A percentile compares a stretch with the other conserved stretches of the same genome.
These are phyloP conservation scores for Lasioglossum albipes DNA, from an alignment of 1,140 invertebrate species.

Conservation along the genomic window DNA sequence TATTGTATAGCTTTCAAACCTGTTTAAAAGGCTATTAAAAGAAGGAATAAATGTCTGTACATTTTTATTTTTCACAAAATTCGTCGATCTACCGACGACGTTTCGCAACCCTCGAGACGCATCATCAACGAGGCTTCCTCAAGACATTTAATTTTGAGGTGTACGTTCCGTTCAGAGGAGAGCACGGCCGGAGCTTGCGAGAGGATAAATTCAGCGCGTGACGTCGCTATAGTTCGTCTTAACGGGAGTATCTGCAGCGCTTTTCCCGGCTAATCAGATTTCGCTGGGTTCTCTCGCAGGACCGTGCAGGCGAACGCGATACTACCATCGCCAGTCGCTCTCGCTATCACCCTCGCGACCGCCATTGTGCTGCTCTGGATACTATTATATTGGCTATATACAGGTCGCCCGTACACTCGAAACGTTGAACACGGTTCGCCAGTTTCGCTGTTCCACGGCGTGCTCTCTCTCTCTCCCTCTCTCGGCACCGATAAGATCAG, in stretches of 20 bases:
- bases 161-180: slow-evolving; percentile 7
- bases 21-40: no score
- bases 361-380: neutral
- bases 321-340: neutral
- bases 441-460: neutral
- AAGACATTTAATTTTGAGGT: slow-evolving; percentile 53
- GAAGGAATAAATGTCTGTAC: no score
- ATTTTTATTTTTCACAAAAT: no score
- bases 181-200: slow-evolving; percentile 35
- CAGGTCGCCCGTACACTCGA: neutral
- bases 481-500: neutral
- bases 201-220: slow-evolving; percentile 59
- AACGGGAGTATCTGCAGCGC: slow-evolving; percentile 61
- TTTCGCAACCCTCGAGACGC: neutral
- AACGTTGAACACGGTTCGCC: neutral
- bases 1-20: no score
- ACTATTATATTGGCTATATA: neutral
- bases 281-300: slow-evolving; percentile 53
- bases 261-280: slow-evolving; percentile 66
- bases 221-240: slow-evolving; percentile 58
- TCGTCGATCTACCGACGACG: no score
- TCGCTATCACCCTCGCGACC: neutral
- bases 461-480: no score
- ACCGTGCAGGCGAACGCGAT: slow-evolving; percentile 21
- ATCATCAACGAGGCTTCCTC: slow-evolving; percentile 55